Conservation (phyloP, 2,113 vertebrate genomes). For the Cebidichthys violaceus region DNA sequence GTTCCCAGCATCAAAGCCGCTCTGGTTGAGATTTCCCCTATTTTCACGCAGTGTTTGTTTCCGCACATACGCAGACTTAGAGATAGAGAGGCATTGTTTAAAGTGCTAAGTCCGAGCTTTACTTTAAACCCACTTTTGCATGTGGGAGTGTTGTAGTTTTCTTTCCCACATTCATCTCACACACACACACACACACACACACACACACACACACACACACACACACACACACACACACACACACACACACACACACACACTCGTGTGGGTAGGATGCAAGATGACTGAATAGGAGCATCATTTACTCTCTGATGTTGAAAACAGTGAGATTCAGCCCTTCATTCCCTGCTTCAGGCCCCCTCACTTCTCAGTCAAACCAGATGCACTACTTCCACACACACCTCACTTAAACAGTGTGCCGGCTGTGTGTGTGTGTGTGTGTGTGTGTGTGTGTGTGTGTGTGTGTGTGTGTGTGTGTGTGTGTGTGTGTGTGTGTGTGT, state of each 20-base stretch:
- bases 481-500: not conserved
- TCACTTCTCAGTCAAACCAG: conserved; percentile 69
- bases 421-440: not conserved
- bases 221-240: not conserved
- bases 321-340: conserved; percentile 11
- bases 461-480: not conserved
- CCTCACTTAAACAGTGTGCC: conserved; percentile 5
- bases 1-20: conserved; percentile 64
- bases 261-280: not conserved
- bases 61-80: conserved; percentile 7
- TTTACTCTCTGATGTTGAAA: conserved; percentile 20
- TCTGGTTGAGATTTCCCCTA: conserved; percentile 29
- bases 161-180: conserved; percentile 47
- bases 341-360: conserved; percentile 29
- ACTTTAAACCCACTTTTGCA: conserved; percentile 59
- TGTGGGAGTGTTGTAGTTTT: conserved; percentile 47
- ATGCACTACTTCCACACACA: conserved; percentile 47
- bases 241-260: not conserved
- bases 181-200: not conserved
- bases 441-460: not conserved
- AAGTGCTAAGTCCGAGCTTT: conserved; percentile 59
- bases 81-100: conserved; percentile 37
- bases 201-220: not conserved
- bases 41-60: conserved; percentile 40
- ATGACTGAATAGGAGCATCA: conserved; percentile 11